phyloP scores from a whole-genome alignment of 37 sponge, comb jelly and placozoan species.

The Chondrilla cf. caribensis region DNA sequence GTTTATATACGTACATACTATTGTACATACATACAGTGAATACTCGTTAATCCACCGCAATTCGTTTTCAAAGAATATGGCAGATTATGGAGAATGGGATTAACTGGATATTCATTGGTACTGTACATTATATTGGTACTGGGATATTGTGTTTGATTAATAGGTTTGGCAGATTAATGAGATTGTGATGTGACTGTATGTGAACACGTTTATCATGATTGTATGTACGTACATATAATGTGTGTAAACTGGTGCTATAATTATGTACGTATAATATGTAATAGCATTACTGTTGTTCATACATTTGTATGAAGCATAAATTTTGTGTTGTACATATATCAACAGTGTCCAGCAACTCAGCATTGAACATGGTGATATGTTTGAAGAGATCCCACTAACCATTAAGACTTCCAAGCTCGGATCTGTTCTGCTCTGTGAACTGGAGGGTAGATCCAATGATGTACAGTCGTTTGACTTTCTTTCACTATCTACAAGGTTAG shows the following conservation, averaged over 20 bases:
- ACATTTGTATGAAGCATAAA: not conserved
- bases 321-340: not conserved
- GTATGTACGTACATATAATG: not conserved
- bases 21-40: not conserved
- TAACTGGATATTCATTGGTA: too few species aligned
- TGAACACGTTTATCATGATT: not conserved
- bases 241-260: not conserved
- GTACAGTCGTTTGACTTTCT: conserved; percentile 33
- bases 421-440: conserved; percentile 54
- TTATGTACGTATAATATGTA: too few species aligned
- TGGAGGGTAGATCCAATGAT: conserved; percentile 29
- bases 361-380: conserved; percentile 22
- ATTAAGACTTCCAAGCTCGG: conserved; percentile 51
- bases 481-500: conserved; percentile 38
- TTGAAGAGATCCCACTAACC: conserved; percentile 39
- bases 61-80: too few species aligned
- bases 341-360: not conserved
- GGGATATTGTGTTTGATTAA: too few species aligned
- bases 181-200: not conserved
- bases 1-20: not conserved
- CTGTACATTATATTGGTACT: too few species aligned
- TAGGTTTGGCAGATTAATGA: too few species aligned
- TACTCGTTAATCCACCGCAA: too few species aligned
- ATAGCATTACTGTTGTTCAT: not conserved
- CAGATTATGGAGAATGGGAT: too few species aligned